Conservation (phyloP, 2,113 vertebrate species). For the Panurus biarmicus region DNA sequence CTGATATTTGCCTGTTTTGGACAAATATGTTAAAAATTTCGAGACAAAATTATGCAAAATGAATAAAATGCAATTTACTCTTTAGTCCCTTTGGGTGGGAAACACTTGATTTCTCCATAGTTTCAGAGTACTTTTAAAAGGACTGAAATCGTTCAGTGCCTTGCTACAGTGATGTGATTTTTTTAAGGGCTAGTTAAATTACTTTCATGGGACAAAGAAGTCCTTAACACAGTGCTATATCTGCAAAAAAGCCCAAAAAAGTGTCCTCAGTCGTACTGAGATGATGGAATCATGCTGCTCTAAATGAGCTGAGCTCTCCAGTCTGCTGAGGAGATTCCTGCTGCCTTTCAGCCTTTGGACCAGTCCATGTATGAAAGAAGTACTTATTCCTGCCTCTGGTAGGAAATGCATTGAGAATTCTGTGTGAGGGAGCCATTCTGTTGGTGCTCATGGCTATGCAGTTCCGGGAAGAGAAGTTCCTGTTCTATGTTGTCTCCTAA, state of each 20-base stretch:
- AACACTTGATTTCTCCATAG: background rate
- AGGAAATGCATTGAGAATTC: background rate
- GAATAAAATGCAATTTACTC: background rate
- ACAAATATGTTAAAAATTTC: background rate
- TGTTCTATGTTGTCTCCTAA: background rate
- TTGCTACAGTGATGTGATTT: background rate
- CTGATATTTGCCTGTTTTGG: background rate
- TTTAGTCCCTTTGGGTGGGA: background rate
- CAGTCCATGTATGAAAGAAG: background rate
- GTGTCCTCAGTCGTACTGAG: background rate
- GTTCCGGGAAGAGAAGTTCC: background rate
- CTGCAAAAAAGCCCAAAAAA: background rate
- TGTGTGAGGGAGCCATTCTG: background rate
- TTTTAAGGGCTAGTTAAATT: background rate
- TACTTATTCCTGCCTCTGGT: background rate
- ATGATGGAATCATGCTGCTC: accelerated
- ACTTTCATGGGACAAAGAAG: background rate
- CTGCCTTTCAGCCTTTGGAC: background rate
- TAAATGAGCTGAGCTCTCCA: background rate
- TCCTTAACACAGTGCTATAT: background rate
- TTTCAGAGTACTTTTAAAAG: background rate
- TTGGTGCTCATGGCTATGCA: background rate
- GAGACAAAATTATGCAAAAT: background rate
- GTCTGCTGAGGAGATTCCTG: background rate
- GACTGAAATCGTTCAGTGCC: background rate